These are phyloP conservation scores for Chironex yamaguchii DNA, from an alignment of 30 jellyfish, hydroid and myxozoan genomes.

Conservation along the genomic window DNA sequence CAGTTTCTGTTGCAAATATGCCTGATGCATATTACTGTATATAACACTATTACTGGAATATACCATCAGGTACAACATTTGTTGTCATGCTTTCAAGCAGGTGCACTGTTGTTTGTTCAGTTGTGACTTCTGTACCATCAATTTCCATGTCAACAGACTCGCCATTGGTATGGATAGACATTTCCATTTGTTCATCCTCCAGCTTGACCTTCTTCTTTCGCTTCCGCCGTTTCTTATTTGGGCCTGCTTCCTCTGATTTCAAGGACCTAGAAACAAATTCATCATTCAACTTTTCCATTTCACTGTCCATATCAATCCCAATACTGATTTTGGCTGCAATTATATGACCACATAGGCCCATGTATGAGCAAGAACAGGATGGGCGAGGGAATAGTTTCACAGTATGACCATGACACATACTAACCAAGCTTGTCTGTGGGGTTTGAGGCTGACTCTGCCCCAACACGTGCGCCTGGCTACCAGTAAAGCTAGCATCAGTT, in stretches of 20 bases:
- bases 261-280: conserved; percentile 69
- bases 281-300: conserved; percentile 65
- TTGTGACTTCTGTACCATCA: neutral
- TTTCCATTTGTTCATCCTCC: conserved; percentile 8
- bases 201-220: conserved; percentile 31
- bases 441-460: conserved; percentile 13
- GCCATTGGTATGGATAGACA: neutral
- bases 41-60: neutral
- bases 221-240: conserved; percentile 59
- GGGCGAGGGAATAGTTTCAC: conserved; percentile 86
- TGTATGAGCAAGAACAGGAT: conserved; percentile 81
- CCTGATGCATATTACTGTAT: no score
- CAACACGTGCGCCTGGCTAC: neutral
- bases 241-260: conserved; percentile 69
- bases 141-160: neutral
- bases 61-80: neutral
- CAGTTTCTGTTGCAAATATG: no score
- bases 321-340: conserved; percentile 89
- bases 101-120: neutral
- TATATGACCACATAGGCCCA: conserved; percentile 84
- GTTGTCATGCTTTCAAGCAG: neutral
- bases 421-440: conserved; percentile 43
- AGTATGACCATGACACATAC: conserved; percentile 38
- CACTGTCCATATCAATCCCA: conserved; percentile 88
- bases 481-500: conserved; percentile 26